phyloP scores from a whole-genome alignment of 2,113 vertebrate species.

The Thunnus thynnus region DNA sequence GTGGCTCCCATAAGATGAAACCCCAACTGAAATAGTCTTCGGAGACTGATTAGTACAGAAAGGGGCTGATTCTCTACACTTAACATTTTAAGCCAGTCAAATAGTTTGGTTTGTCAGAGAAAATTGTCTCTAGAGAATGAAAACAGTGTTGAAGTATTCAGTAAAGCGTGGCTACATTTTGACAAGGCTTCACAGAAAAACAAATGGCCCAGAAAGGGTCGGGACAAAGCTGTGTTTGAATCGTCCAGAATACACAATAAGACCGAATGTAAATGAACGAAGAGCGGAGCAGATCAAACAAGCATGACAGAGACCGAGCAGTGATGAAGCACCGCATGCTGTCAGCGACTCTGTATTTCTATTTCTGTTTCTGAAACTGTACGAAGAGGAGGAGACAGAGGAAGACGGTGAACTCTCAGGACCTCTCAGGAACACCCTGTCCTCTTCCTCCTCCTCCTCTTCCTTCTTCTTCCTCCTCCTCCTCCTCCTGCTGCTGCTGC shows the following conservation, averaged over 20 bases:
- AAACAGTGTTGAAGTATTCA: conserved; percentile 24
- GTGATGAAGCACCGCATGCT: conserved; percentile 11
- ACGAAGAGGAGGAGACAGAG: background rate
- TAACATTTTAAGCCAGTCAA: conserved; percentile 26
- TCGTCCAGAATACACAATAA: conserved; percentile 23
- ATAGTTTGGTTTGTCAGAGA: conserved; percentile 22
- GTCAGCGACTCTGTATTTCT: background rate
- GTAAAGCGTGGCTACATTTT: conserved; percentile 43
- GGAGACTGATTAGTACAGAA: background rate
- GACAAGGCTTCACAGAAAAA: conserved; percentile 56
- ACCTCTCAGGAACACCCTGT: conserved; percentile 67
- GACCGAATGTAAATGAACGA: conserved; percentile 17
- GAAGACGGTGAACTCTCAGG: conserved; percentile 24
- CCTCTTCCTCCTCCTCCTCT: conserved; percentile 39
- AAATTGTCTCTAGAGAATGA: conserved; percentile 23
- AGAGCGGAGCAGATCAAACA: background rate
- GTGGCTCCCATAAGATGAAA: too few relatives aligned
- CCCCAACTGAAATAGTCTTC: background rate
- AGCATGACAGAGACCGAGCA: background rate
- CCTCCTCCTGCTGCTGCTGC: background rate
- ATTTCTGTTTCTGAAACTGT: background rate
- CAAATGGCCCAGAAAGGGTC: conserved; percentile 51
- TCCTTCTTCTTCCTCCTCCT: conserved; percentile 31
- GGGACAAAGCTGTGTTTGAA: conserved; percentile 30
- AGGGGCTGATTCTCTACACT: background rate